These are phyloP conservation scores for Drosophila eohydei DNA, from an alignment of 2,888 invertebrate species.

Conservation along the genomic window DNA sequence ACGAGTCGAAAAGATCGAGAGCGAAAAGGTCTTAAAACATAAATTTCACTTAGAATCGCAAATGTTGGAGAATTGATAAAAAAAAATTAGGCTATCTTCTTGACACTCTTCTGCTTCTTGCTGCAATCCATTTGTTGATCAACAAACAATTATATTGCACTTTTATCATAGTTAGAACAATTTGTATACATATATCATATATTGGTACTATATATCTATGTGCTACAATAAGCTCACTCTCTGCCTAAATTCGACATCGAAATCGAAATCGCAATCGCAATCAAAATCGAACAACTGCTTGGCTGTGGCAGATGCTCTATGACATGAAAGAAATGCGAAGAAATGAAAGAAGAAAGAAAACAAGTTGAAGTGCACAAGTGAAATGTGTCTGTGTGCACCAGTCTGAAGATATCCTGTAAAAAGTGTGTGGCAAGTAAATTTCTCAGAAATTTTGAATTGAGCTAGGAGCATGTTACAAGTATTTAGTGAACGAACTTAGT, in stretches of 20 bases:
- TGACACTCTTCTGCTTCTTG: too few relatives aligned
- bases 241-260: conserved; percentile 13
- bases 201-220: neutral
- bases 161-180: neutral
- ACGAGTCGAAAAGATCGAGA: too few relatives aligned
- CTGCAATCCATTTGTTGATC: too few relatives aligned
- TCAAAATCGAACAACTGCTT: conserved; percentile 37
- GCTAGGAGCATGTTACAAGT: neutral
- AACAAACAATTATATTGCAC: too few relatives aligned
- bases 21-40: too few relatives aligned
- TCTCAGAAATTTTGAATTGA: neutral
- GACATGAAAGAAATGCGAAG: neutral
- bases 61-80: too few relatives aligned
- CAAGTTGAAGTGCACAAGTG: conserved; percentile 2
- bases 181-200: neutral
- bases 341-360: conserved; percentile 4
- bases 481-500: too few relatives aligned
- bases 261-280: conserved; percentile 22
- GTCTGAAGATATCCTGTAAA: neutral
- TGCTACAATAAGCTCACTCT: neutral
- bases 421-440: neutral
- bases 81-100: too few relatives aligned
- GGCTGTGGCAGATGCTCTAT: conserved; percentile 31
- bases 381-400: neutral
- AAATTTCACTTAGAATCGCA: too few relatives aligned